Base-by-base conservation (phyloP, 2,888 invertebrate species). In the Dryococelus australis region DNA sequence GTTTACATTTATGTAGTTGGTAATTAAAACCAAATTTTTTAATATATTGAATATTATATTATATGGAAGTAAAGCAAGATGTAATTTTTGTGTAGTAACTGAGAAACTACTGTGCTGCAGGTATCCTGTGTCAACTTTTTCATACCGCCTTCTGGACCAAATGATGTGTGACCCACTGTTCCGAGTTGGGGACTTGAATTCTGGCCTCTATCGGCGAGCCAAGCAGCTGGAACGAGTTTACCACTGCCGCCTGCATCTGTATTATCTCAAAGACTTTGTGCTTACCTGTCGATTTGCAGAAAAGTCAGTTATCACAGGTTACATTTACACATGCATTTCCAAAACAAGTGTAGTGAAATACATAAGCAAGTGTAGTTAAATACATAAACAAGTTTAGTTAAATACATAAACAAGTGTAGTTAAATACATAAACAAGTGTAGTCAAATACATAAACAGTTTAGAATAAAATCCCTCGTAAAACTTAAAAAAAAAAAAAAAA, bases 101-200 rank as follows among this genome's bases (percentile, higher is more conserved):
- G 16, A 8, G 10, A 13, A 10, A 47, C 0, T 47, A 16, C 8
- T 47, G 10, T 47, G 47, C 28, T 27, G 13, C 81, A 96, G 96
- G 91, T 97, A 96, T 93, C 94, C 95, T n/a, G 97, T 98, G 20
- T 97, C 97, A 20, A 96, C 96, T 90, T 97, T 97, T 92, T 96
- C 97, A 0, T 95, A 95, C 90, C 94, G 96, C 89, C 93, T 97
- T 81, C 92, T 98, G 89, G 95, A 96, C 90, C 95, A 96, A 92
- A 96, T 97, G 94, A 94, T 94, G 90, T 93, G 93, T 16, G 97
- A 97, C 92, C 97, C 97, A 0, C 92, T 97, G 86, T 97, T 97
- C 91, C 94, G 95, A 91, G 93, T 97, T 87, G 94, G 94, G 81
- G 96, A 96, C 90, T 92, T 97, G 43, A 96, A 97, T 93, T 94